Evolutionary conservation across 2,113 vertebrate genomes (phyloP), one percentile per base, ranked within the genome.

Genomic region (Anguilla rostrata): DNA sequence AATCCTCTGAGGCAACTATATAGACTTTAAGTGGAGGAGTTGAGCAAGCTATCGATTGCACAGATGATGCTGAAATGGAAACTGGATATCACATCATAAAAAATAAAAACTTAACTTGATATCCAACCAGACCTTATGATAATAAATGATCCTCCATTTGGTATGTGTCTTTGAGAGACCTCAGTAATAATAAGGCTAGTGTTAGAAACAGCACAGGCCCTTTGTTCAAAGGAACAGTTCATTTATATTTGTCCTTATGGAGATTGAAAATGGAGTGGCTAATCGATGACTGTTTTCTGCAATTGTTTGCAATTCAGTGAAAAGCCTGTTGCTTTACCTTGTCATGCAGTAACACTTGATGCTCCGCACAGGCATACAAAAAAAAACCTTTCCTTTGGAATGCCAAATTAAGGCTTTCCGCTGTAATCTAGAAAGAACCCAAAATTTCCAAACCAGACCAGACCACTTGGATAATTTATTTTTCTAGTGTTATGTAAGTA

Each of bases 371-470:
- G 57, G 84, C 43, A 71, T 41, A 66, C 39, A 20, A 2, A 12
- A n/a, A 41, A 26, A 41, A 78, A 75, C 26, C 22, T 34, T 34
- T 78, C 83, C 41, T 40, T 26, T 87, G 82, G 84, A 75, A 84
- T 89, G 86, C 87, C 78, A 92, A 90, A 91, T 92, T 87, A 88
- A 75, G 78, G 91, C 92, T 90, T 89, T 87, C 49, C 87, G 86
- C 85, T 86, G 84, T 90, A 82, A 89, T 88, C 87, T 89, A 87
- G 84, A 81, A 75, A 87, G 75, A 91, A 86, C 78, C 85, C 26
- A 49, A 90, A 83, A 0, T 34, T 34, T 34, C 34, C 34, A 34
- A 34, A 34, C 34, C 88, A 87, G 84, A 78, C 84, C 87, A 18
- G 81, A 81, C 88, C 40, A 39, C 85, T 90, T 92, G 89, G 84